Base-by-base conservation (phyloP, 2,888 invertebrate species). In the Patella ulyssiponensis region DNA sequence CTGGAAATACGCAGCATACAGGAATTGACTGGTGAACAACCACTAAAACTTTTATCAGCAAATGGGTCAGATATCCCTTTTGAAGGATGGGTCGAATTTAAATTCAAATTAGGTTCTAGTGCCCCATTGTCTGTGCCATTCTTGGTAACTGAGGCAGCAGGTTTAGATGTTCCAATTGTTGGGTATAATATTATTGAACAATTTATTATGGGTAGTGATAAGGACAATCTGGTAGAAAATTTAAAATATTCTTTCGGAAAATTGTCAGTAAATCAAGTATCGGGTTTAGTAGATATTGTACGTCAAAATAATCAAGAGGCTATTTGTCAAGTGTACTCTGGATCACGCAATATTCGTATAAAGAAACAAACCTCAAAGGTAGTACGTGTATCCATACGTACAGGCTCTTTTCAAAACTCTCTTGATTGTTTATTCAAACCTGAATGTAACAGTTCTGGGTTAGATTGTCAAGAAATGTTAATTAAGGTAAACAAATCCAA, bases 31-130 rank as follows among this genome's bases (percentile, higher is more conserved):
- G 33, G 33, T 33, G 33, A 33, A 33, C 33, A 33, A 33, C 33
- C 33, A 33, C 33, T 64, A 12, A 64, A 23, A 12, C 64, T 64
- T 4, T 64, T 64, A 12, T n/a, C 64, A 20, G 64, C 64, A 11
- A 64, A 64, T 20, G 64, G 64, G 64, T 20, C 64, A 64, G 23
- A 64, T 64, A 64, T 64, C 64, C 64, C 64, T 64, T 64, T 64
- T 64, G 64, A 20, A n/a, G 64, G 64, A 12, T 64, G 64, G 64
- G 64, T 64, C 9, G 64, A 11, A 64, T 64, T 64, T 20, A n/a
- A 64, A 20, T n/a, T 64, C n/a, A 14, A 64, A n/a, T 23, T 20
- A 9, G 20, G 20, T 58, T n/a, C 17, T n/a, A 58, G 20, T 20
- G 20, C 20, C 17, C 33, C 33, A 33, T 20, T 58, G 5, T n/a